Percentiles rank a stretch among this genome's conserved stretches.
Evolutionary conservation across 2,797 vertebrate species (phyloP).

Genomic region (Sebastes steindachneri): DNA sequence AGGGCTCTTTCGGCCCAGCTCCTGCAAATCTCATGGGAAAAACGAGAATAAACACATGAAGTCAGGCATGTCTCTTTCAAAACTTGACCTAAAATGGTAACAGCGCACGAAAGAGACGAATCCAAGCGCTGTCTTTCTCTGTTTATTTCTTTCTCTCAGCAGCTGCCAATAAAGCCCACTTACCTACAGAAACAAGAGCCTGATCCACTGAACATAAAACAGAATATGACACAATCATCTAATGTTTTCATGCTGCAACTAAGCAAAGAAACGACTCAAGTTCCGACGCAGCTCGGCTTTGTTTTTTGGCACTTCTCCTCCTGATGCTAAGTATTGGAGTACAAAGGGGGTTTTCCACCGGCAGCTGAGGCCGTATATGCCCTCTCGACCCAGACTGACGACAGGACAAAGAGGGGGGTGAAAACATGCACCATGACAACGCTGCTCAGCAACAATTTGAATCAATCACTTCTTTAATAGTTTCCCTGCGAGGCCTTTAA

Average conservation of each 20-base stretch:
- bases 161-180: conserved; percentile 57
- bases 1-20: background rate
- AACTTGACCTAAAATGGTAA: conserved; percentile 82
- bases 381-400: conserved; percentile 49
- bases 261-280: conserved; percentile 32
- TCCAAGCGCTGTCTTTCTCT: conserved; percentile 52
- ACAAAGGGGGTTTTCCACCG: conserved; percentile 74
- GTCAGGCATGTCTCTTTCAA: conserved; percentile 52
- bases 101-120: conserved; percentile 51
- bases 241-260: conserved; percentile 19
- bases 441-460: conserved; percentile 71
- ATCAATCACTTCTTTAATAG: conserved; percentile 74
- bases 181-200: conserved; percentile 33
- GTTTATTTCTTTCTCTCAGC: conserved; percentile 65
- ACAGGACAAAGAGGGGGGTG: conserved; percentile 60
- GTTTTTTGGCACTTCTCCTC: background rate
- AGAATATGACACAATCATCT: conserved; percentile 38
- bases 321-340: conserved; percentile 18
- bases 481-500: conserved; percentile 47
- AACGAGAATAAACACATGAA: conserved; percentile 57
- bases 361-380: conserved; percentile 73
- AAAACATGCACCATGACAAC: conserved; percentile 62
- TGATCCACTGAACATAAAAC: conserved; percentile 31
- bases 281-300: background rate
- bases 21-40: conserved; percentile 39